Evolutionary conservation across 1,140 invertebrate genomes (phyloP).

Genomic region (Ectropis grisescens): DNA sequence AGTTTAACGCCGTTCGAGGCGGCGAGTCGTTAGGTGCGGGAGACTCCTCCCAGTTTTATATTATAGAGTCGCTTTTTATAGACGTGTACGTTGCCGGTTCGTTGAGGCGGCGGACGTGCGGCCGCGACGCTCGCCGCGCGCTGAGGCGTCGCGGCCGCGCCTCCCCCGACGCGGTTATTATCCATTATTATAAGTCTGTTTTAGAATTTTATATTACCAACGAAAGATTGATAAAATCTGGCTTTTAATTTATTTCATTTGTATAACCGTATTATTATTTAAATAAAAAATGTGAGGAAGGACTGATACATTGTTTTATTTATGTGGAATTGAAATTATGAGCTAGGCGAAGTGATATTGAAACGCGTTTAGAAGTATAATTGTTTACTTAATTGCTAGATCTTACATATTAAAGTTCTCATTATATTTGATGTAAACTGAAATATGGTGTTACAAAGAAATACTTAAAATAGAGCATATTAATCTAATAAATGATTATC

Average conservation of each 20-base stretch:
- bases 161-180: constrained; percentile 24
- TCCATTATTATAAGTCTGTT: constrained; percentile 57
- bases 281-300: constrained; percentile 62
- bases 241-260: constrained; percentile 68
- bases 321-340: constrained; percentile 33
- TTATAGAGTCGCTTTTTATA: constrained; percentile 63
- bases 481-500: constrained; percentile 67
- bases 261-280: constrained; percentile 67
- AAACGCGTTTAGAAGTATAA: constrained; percentile 27
- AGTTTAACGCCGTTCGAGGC: constrained; percentile 42
- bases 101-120: background rate
- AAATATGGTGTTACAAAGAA: constrained; percentile 65
- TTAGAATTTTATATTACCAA: constrained; percentile 69
- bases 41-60: constrained; percentile 54
- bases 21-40: constrained; percentile 57
- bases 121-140: background rate
- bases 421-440: constrained; percentile 45
- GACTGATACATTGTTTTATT: constrained; percentile 65
- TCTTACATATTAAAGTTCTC: constrained; percentile 30
- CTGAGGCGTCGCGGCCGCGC: constrained; percentile 2
- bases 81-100: constrained; percentile 30
- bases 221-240: constrained; percentile 63
- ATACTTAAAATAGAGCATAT: constrained; percentile 58
- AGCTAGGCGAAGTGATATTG: constrained; percentile 25
- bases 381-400: constrained; percentile 51